Percentiles rank a stretch among this genome's conserved stretches.
Evolutionary conservation across 2,888 invertebrate genomes (phyloP).

Genomic region (Oligia fasciuncula): DNA sequence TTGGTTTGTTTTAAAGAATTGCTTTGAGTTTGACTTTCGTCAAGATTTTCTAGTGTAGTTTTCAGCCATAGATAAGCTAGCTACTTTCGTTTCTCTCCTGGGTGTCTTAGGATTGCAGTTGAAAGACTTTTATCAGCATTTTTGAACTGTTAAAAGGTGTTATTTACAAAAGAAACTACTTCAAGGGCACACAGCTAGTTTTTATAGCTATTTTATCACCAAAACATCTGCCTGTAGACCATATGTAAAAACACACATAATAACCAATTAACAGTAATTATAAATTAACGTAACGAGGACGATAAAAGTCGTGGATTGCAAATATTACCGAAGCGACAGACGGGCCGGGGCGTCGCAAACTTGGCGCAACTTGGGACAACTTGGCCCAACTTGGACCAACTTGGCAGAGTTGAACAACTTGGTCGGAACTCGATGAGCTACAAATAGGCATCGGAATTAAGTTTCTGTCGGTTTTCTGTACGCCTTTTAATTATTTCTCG

Average conservation of each 20-base stretch:
- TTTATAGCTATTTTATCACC: neutral
- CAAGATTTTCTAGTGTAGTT: neutral
- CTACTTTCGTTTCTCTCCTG: neutral
- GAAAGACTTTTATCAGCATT: neutral
- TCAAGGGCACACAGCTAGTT: neutral
- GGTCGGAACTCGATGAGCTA: conserved; percentile 83
- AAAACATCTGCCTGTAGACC: conserved; percentile 4
- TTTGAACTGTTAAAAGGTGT: no score
- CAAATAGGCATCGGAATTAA: conserved; percentile 89
- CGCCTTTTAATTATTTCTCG: conserved; percentile 89
- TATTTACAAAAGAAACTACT: neutral
- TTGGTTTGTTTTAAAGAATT: neutral
- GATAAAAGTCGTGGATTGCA: conserved; percentile 83
- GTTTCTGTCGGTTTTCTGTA: conserved; percentile 84
- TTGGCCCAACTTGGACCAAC: conserved; percentile 74
- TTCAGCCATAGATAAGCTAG: neutral
- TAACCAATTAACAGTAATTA: conserved; percentile 86
- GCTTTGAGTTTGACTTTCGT: neutral
- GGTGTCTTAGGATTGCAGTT: neutral
- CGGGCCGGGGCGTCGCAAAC: conserved; percentile 68
- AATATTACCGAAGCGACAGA: conserved; percentile 81
- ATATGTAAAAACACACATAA: conserved; percentile 58
- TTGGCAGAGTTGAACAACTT: conserved; percentile 73
- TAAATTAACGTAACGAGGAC: conserved; percentile 82
- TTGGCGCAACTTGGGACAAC: conserved; percentile 60